These are phyloP conservation scores for Steinernema carpocapsae DNA, from an alignment of 2,888 invertebrate genomes.

Conservation along the genomic window DNA sequence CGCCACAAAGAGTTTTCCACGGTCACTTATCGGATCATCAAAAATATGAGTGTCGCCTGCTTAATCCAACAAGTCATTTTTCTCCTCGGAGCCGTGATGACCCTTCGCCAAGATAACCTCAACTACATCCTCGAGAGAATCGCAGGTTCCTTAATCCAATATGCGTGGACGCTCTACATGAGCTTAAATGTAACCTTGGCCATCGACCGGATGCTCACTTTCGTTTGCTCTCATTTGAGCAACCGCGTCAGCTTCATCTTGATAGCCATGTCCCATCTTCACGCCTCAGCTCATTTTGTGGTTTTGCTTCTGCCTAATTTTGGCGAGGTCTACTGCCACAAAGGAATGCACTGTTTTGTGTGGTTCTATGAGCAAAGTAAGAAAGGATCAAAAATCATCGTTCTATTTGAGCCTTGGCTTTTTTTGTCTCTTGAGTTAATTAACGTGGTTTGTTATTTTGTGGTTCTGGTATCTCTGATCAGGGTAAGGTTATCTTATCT, in stretches of 20 bases:
- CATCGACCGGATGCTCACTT: slow-evolving; percentile 23
- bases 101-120: neutral
- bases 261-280: neutral
- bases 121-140: slow-evolving; percentile 6
- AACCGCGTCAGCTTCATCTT: neutral
- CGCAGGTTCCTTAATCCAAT: neutral
- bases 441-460: neutral
- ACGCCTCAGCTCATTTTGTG: neutral
- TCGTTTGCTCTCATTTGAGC: slow-evolving; percentile 1
- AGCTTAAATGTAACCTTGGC: neutral
- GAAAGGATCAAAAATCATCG: neutral
- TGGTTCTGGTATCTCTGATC: neutral
- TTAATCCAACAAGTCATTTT: neutral
- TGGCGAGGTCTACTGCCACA: neutral
- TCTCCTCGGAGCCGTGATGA: slow-evolving; percentile 1
- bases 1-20: neutral
- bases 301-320: neutral
- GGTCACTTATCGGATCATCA: slow-evolving; percentile 17
- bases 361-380: neutral
- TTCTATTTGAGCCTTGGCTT: neutral
- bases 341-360: neutral
- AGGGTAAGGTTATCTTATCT: neutral
- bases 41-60: neutral
- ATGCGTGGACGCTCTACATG: neutral
- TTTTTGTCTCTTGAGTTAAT: neutral